Evolutionary conservation across 2,113 vertebrate species (phyloP).

Genomic region (Perca schrenkii): DNA sequence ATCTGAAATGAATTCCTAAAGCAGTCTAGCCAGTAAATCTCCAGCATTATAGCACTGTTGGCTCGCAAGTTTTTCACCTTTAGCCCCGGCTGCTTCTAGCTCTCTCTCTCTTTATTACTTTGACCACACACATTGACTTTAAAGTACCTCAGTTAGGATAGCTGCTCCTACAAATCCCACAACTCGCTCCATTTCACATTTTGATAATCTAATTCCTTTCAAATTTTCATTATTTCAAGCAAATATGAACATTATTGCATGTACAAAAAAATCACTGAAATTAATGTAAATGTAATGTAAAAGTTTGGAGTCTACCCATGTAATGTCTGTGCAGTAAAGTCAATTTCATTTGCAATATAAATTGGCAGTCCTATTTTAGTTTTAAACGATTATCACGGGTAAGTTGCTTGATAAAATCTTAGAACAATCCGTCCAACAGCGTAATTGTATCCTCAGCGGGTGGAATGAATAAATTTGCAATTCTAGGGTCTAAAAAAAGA

Average conservation of each 20-base stretch:
- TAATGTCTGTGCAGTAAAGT: not conserved
- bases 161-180: constrained; percentile 27
- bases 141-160: constrained; percentile 27
- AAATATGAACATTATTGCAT: constrained; percentile 14
- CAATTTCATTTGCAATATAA: constrained; percentile 38
- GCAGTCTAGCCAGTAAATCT: constrained; percentile 26
- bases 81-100: constrained; percentile 33
- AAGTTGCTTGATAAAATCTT: constrained; percentile 43
- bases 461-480: constrained; percentile 56
- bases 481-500: constrained; percentile 52
- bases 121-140: constrained; percentile 64
- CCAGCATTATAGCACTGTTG: constrained; percentile 16
- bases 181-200: constrained; percentile 23
- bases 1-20: constrained; percentile 5
- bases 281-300: too few species aligned
- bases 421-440: constrained; percentile 23
- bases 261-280: too few species aligned
- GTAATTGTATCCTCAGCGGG: constrained; percentile 48
- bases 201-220: constrained; percentile 35
- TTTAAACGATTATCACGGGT: constrained; percentile 44
- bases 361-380: constrained; percentile 31
- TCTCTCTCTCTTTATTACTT: constrained; percentile 42
- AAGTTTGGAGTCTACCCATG: not conserved
- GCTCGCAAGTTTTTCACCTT: constrained; percentile 39
- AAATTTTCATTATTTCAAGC: constrained; percentile 24